Evolutionary conservation across 2,797 vertebrate genomes (phyloP), one percentile per base, ranked within the genome.

Genomic region (Leptodactylus fallax): DNA sequence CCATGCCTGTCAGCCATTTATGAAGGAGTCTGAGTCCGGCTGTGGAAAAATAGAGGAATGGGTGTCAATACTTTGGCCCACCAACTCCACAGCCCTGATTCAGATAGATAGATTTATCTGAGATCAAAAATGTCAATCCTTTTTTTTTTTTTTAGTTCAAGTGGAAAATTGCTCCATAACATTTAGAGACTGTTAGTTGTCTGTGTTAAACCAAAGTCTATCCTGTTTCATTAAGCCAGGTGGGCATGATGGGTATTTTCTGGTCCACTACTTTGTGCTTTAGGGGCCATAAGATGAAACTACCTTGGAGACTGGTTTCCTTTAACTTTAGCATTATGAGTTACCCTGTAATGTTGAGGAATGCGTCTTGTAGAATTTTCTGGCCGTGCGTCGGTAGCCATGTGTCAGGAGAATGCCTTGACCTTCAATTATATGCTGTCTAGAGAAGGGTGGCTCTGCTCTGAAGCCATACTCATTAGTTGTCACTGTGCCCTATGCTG

Each of bases 401-500:
- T 25, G 61, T 80, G 60, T 21, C 23, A 67, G 80, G 21, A 45
- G 27, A 83, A 27, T 13, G 56, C 51, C 45, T 23, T 76, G 71
- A 74, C 83, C 55, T 61, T 76, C 69, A 76, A 74, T 74, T 76
- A 76, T 12, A 49, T 23, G 13, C 55, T 47, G 53, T 76, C 55
- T 85, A 74, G 63, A 81, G 65, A 74, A 47, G 36, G 83, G 71
- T n/a, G 51, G 51, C 83, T 53, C 19, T 23, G 36, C 53, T 55
- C 25, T 84, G n/a, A 7, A 71, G 67, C 65, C 19, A 25, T 76
- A 19, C 55, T 85, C 69, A 85, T 85, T 85, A 85, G 69, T 51
- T 85, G 27, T 84, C 82, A 27, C 56, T 3, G 7, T 17, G 17
- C 23, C 56, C 45, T 76, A 51, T 21, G n/a, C 51, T 60, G 36